Base-by-base conservation (phyloP, 2,797 vertebrate genomes). In the Cyprinodon diabolis region DNA sequence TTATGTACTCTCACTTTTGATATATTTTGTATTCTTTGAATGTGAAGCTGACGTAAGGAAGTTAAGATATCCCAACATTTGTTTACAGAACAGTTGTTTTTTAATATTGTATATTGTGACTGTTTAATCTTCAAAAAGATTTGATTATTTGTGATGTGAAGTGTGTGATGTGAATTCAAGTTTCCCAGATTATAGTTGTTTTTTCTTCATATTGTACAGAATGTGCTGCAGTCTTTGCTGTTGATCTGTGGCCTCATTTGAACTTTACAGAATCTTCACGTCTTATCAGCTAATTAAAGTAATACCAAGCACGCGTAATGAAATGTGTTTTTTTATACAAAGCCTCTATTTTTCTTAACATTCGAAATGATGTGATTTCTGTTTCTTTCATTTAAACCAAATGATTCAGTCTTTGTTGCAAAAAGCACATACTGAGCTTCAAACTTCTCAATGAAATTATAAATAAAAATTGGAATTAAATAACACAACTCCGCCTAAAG, bases 211-310 rank as follows among this genome's bases (percentile, higher is more conserved):
- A 48, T 58, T 86, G 52, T 77, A 85, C 58, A 89, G 87, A 90
- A 86, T 69, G 87, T 82, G 84, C 37, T 80, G 68, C 69, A 76
- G 74, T 83, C 72, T 89, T 76, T 72, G 63, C 63, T 76, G 82
- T 86, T 82, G 74, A 75, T 74, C 76, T 75, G 87, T 89, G 30
- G 89, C 83, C 84, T 91, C 89, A 81, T 76, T 82, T 68, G 62
- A 21, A 82, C 72, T 82, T 87, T 84, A 79, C 76, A 86, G 83
- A 81, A 75, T 81, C 84, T 87, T 71, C 79, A 83, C 89, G 91
- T 92, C 69, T 85, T 74, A 84, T 86, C 79, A 68, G 79, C 82
- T 71, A 83, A 92, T 90, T 91, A 92, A 92, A 92, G 78, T 84
- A 66, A 77, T 86, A 77, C 79, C 66, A 71, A 75, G 74, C 74